Conservation (phyloP, 1,140 invertebrate genomes). For the Philotrypesis tridentata region DNA sequence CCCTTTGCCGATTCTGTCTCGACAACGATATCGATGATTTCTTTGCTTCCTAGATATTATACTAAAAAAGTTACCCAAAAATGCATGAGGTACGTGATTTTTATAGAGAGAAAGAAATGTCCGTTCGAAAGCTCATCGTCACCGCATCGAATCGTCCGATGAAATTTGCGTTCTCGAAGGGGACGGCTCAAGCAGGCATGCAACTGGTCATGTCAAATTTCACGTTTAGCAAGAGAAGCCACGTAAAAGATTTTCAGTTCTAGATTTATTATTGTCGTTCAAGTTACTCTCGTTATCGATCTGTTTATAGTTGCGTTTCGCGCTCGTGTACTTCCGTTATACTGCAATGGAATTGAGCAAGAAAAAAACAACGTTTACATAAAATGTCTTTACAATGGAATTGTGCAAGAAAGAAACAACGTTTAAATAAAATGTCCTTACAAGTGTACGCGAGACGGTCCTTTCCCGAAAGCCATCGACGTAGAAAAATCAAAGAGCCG, state of each 20-base stretch:
- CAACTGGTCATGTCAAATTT: background rate
- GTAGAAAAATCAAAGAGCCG: background rate
- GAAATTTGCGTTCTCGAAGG: background rate
- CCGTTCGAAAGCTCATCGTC: background rate
- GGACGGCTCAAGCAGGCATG: background rate
- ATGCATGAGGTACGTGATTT: background rate
- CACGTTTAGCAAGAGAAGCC: conserved; percentile 47
- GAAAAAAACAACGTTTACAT: background rate
- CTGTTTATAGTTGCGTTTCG: background rate
- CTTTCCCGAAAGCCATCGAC: background rate
- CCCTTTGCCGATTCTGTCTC: background rate
- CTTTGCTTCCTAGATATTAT: background rate
- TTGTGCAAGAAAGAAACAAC: background rate
- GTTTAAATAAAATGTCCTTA: background rate
- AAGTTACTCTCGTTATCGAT: background rate
- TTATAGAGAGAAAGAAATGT: background rate
- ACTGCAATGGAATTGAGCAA: background rate
- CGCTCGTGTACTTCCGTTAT: background rate
- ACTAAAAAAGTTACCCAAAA: background rate
- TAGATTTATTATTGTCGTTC: background rate
- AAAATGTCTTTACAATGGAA: background rate
- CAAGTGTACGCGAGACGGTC: background rate
- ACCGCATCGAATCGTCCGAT: background rate
- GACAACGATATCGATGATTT: background rate
- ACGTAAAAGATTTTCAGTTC: background rate